Evolutionary conservation across 1,140 invertebrate species (phyloP).

Genomic region (Armadillidium nasatum): DNA sequence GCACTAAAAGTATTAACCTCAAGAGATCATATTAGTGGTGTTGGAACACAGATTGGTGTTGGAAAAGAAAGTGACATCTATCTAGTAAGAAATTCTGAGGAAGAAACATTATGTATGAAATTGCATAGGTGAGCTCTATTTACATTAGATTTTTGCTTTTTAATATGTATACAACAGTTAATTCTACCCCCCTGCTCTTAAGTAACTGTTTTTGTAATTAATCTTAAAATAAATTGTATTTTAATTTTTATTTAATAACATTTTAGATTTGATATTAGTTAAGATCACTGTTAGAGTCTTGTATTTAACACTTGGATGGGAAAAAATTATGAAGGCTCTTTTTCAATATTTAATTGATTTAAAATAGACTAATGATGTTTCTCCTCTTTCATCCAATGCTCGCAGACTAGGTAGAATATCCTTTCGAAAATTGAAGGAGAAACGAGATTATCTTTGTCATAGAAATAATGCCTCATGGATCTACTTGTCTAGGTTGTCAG

Average conservation of each 20-base stretch:
- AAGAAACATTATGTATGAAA: constrained; percentile 70
- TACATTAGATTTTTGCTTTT: constrained; percentile 40
- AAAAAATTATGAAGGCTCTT: no score
- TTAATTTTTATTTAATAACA: no score
- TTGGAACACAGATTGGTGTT: constrained; percentile 98
- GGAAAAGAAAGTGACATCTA: constrained; percentile 56
- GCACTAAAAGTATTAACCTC: constrained; percentile 82
- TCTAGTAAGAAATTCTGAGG: constrained; percentile 45
- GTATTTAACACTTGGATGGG: no score
- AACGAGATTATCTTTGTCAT: constrained; percentile 93
- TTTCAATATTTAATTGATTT: no score
- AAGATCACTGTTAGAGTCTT: no score
- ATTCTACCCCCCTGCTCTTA: no score
- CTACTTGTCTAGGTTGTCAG: constrained; percentile 93
- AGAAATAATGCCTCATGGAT: constrained; percentile 88
- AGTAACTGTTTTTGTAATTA: no score
- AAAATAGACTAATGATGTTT: no score
- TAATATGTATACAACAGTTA: no score
- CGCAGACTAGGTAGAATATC: constrained; percentile 83
- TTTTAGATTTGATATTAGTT: no score
- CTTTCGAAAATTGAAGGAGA: constrained; percentile 93
- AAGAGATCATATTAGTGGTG: constrained; percentile 70
- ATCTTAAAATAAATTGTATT: no score
- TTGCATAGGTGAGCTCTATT: constrained; percentile 64
- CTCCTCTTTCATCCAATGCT: no score